Evolutionary conservation across 2,113 vertebrate genomes (phyloP).

Genomic region (Madoqua kirkii): DNA sequence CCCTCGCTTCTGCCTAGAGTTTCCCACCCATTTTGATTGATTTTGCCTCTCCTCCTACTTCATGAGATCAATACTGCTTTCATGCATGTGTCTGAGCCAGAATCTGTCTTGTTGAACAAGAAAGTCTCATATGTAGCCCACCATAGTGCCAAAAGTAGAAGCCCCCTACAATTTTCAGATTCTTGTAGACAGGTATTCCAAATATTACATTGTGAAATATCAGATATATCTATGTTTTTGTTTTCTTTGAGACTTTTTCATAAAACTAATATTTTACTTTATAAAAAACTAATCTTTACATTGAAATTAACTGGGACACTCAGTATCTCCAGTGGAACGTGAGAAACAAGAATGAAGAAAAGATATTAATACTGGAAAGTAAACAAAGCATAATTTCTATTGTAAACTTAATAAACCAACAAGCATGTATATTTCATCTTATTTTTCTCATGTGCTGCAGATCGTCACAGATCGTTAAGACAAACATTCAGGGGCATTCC

Average conservation of each 20-base stretch:
- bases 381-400: neutral
- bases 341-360: neutral
- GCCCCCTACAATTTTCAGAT: neutral
- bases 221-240: neutral
- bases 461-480: neutral
- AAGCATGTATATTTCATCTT: neutral
- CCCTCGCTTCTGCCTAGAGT: neutral
- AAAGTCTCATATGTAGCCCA: neutral
- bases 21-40: neutral
- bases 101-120: neutral
- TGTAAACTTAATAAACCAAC: constrained; percentile 67
- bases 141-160: neutral
- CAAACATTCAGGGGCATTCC: neutral
- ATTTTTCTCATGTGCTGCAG: neutral
- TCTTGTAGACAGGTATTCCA: neutral
- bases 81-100: neutral
- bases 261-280: neutral
- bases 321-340: neutral
- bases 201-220: neutral
- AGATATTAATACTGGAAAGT: neutral
- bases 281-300: neutral
- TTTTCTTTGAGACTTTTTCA: neutral
- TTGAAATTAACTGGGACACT: neutral
- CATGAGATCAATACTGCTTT: neutral
- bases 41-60: neutral